Evolutionary conservation across 2,113 vertebrate species (phyloP).

Genomic region (Arizona elegans): DNA sequence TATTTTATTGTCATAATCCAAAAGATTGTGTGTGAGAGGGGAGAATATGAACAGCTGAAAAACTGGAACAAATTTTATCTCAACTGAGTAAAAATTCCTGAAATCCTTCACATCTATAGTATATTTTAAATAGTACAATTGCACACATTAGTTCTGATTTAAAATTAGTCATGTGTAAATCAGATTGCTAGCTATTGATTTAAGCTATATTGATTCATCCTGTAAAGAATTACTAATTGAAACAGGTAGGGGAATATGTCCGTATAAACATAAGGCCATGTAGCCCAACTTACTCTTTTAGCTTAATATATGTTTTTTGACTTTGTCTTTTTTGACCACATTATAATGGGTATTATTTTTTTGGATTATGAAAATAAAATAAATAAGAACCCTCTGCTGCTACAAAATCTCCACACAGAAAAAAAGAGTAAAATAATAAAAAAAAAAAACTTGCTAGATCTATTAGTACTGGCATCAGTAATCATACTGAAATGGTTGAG

Average conservation of each 20-base stretch:
- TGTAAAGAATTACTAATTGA: neutral
- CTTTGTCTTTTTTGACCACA: accelerated
- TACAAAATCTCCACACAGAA: neutral
- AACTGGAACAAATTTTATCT: neutral
- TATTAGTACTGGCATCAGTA: neutral
- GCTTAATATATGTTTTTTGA: neutral
- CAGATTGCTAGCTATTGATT: neutral
- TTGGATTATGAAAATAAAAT: neutral
- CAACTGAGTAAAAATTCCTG: neutral
- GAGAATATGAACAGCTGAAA: neutral
- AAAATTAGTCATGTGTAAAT: neutral
- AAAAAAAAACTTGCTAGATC: neutral
- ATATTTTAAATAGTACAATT: neutral
- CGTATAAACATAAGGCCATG: neutral
- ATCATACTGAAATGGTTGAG: neutral
- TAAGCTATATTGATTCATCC: neutral
- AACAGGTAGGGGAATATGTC: neutral
- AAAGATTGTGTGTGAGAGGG: neutral
- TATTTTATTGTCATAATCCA: neutral
- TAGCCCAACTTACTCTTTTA: neutral
- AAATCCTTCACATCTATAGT: neutral
- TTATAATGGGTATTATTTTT: neutral
- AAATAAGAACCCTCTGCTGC: neutral
- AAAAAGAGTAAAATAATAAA: neutral
- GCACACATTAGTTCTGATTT: neutral